Base-by-base conservation (phyloP, 2,797 vertebrate genomes). In the Megaceryle alcyon region DNA sequence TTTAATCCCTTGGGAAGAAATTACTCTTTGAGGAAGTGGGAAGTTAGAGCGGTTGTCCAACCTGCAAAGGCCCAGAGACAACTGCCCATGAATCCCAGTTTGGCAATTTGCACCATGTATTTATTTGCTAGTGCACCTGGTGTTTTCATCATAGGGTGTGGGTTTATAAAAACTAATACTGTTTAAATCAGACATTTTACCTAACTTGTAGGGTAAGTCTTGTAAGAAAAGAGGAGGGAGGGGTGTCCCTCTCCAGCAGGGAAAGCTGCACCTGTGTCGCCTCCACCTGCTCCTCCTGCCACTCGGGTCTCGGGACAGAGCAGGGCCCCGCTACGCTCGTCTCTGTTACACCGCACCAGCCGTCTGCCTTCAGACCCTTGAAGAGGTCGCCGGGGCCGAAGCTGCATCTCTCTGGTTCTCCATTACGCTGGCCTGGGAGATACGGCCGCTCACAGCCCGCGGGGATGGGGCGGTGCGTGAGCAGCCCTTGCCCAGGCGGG, bases 31-130 rank as follows among this genome's bases (percentile, higher is more conserved):
- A 39, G 22, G 57, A 84, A 66, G 33, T 1, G 2, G 5, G 8
- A 77, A 33, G 7, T 12, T n/a, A 26, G 6, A 35, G 18, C 3
- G 2, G 2, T 5, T 35, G 21, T 56, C 72, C 64, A 22, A 82
- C 15, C 5, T 35, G 19, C 51, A 61, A 88, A 80, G 19, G 7
- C 49, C 18, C 22, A 9, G 39, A 12, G 9, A 49, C 7, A 66
- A 82, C 0, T 20, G 19, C 7, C 46, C 54, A 23, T 31, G 22
- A 59, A 82, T 15, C 28, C 18, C 37, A 15, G 33, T 39, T 26
- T 37, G 33, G 65, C 0, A 0, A 44, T 49, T 66, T 48, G 37
- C 61, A 86, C 5, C 0, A 0, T 12, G 0, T 23, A 33, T 29
- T 68, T 61, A 43, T 33, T 46, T 69, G 44, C 29, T 18, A n/a